Evolutionary conservation across 2,797 vertebrate species (phyloP).

Genomic region (Acrossocheilus wenchowensis): DNA sequence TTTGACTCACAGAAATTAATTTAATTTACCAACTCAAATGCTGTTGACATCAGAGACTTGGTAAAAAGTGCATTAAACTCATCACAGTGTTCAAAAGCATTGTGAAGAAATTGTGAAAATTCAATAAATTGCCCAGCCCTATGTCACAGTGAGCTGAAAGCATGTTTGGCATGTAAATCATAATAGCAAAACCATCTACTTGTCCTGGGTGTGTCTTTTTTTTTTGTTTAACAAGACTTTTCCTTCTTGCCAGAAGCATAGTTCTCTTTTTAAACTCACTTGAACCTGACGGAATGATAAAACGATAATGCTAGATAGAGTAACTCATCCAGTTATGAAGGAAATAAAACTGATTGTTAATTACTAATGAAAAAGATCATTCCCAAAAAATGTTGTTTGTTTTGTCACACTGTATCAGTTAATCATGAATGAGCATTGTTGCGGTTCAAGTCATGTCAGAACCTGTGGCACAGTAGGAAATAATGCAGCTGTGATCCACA

Average conservation of each 20-base stretch:
- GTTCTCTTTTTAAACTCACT: constrained; percentile 17
- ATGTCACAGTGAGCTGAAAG: constrained; percentile 43
- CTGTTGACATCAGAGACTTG: neutral
- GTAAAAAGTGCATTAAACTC: neutral
- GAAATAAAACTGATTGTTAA: constrained; percentile 1
- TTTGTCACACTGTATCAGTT: constrained; percentile 6
- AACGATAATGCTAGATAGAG: neutral
- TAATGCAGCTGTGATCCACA: constrained; percentile 59
- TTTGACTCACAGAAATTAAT: neutral
- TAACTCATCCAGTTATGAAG: neutral
- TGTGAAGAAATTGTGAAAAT: constrained; percentile 9
- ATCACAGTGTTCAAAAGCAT: neutral
- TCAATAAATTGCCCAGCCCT: constrained; percentile 34
- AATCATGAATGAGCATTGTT: constrained; percentile 16
- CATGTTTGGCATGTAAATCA: constrained; percentile 50
- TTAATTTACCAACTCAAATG: neutral
- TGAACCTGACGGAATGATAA: constrained; percentile 3
- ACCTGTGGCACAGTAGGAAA: constrained; percentile 62
- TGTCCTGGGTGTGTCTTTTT: constrained; percentile 49
- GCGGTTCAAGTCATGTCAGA: constrained; percentile 30
- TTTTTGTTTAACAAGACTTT: constrained; percentile 39
- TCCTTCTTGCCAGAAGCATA: constrained; percentile 10
- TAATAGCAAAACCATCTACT: constrained; percentile 44
- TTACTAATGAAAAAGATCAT: neutral
- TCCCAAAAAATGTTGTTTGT: constrained; percentile 7